Conservation (phyloP, 2,113 vertebrate genomes). For the Syngnathus typhle region DNA sequence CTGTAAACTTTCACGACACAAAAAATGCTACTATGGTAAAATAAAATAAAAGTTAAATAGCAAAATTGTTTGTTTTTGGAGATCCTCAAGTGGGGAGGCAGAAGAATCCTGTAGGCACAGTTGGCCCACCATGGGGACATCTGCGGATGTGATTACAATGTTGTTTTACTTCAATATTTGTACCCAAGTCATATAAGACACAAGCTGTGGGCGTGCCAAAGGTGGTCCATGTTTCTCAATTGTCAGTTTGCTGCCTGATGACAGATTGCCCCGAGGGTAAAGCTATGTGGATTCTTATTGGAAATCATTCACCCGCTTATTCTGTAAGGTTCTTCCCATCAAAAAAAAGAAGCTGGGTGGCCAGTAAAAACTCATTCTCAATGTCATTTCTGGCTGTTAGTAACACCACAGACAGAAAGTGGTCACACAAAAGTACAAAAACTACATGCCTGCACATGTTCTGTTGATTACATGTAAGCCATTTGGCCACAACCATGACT, state of each 20-base stretch:
- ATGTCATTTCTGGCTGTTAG: constrained; percentile 16
- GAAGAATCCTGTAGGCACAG: too few relatives aligned
- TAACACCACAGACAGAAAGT: constrained; percentile 21
- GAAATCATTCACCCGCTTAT: constrained; percentile 62
- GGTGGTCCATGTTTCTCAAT: constrained; percentile 33
- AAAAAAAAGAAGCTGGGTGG: constrained; percentile 32
- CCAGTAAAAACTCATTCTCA: constrained; percentile 25
- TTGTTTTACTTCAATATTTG: constrained; percentile 20
- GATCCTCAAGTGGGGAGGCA: too few relatives aligned
- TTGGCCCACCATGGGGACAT: too few relatives aligned
- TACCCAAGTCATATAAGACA: constrained; percentile 17
- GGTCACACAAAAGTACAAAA: constrained; percentile 5
- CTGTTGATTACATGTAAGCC: not conserved
- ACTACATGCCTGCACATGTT: constrained; percentile 1
- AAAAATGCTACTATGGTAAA: too few relatives aligned
- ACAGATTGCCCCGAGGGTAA: constrained; percentile 48
- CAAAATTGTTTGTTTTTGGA: too few relatives aligned
- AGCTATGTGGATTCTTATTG: constrained; percentile 57
- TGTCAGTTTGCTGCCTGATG: constrained; percentile 42
- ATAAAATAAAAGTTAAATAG: too few relatives aligned
- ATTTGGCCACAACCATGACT: not conserved
- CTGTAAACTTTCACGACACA: too few relatives aligned
- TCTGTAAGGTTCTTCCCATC: constrained; percentile 53
- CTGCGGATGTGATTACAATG: not conserved
- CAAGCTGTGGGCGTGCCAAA: constrained; percentile 16